phyloP scores from a whole-genome alignment of 2,888 invertebrate genomes.

The Ptilodon capucinus region DNA sequence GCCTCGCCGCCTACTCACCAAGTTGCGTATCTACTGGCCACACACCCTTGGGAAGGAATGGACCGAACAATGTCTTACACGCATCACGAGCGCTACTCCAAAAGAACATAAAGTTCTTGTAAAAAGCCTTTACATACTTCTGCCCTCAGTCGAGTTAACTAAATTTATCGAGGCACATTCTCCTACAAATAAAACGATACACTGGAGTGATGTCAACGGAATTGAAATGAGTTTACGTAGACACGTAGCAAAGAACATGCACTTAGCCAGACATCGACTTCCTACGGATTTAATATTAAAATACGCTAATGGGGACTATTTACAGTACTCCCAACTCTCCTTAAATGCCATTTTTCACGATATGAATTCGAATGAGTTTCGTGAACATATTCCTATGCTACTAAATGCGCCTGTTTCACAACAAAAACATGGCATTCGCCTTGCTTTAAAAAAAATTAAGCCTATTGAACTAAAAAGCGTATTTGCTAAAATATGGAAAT shows the following conservation, averaged over 20 bases:
- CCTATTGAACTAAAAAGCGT: no score
- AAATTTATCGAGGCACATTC: slow-evolving; percentile 50
- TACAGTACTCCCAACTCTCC: slow-evolving; percentile 60
- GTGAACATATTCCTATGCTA: slow-evolving; percentile 45
- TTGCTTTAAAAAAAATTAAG: no score
- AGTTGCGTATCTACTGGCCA: slow-evolving; percentile 61
- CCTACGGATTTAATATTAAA: slow-evolving; percentile 47
- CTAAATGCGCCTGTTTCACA: slow-evolving; percentile 57
- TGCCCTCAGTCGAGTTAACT: slow-evolving; percentile 38
- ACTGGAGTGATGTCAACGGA: slow-evolving; percentile 53
- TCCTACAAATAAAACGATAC: slow-evolving; percentile 52
- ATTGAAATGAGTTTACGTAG: slow-evolving; percentile 50
- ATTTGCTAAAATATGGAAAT: no score
- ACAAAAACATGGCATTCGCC: slow-evolving; percentile 68
- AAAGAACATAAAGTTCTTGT: slow-evolving; percentile 44
- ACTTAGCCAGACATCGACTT: slow-evolving; percentile 58
- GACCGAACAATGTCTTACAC: slow-evolving; percentile 37
- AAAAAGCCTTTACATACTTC: slow-evolving; percentile 48
- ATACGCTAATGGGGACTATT: slow-evolving; percentile 64
- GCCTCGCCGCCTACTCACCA: slow-evolving; percentile 41
- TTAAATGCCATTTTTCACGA: slow-evolving; percentile 59
- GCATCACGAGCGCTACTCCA: no score
- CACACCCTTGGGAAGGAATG: slow-evolving; percentile 47
- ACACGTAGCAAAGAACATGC: slow-evolving; percentile 62
- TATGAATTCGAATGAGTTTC: slow-evolving; percentile 37